Base-by-base conservation (phyloP, 2,797 vertebrate genomes). In the Thamnophis elegans region DNA sequence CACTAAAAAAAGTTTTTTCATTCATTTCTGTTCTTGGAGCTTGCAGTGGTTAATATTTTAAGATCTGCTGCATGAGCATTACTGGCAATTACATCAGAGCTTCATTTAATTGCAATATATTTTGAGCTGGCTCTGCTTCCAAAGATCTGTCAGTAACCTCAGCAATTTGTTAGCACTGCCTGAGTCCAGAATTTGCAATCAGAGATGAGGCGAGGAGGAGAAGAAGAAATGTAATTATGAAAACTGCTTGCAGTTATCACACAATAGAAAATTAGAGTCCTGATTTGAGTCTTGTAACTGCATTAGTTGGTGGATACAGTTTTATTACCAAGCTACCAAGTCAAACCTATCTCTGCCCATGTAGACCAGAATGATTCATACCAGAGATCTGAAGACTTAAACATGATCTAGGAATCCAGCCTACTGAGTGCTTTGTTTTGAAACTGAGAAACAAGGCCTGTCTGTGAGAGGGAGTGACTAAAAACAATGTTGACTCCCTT, bases 101-200 rank as follows among this genome's bases (percentile, higher is more conserved):
- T 0, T 82, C 86, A 91, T 89, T 25, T 0, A 93, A 90, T 92
- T 88, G 47, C n/a, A 91, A 55, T 85, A 32, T 60, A 89, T 89
- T 89, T 90, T 94, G 93, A 3, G 36, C 87, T 91, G 51, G 90
- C 92, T 62, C 0, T 42, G 0, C 85, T 94, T 42, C 91, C 78
- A 58, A 93, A 89, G 2, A 88, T 91, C 87, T 53, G 87, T 95
- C 92, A 92, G 13, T 92, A 92, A 93, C 51, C 53, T 90, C 62
- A 90, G 93, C 88, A 92, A 87, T 90, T 93, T 90, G 86, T 92
- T 93, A 60, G 8, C 78, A 55, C 25, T 92, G 92, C 91, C 62
- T 12, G 0, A 91, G 89, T 93, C 89, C 14, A 58, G 0, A 82
- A 88, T 91, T 59, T 92, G 47, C 42, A 59, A 82, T 82, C 73